Conservation (phyloP, 2,797 vertebrate species). For the Linurgus olivaceus region DNA sequence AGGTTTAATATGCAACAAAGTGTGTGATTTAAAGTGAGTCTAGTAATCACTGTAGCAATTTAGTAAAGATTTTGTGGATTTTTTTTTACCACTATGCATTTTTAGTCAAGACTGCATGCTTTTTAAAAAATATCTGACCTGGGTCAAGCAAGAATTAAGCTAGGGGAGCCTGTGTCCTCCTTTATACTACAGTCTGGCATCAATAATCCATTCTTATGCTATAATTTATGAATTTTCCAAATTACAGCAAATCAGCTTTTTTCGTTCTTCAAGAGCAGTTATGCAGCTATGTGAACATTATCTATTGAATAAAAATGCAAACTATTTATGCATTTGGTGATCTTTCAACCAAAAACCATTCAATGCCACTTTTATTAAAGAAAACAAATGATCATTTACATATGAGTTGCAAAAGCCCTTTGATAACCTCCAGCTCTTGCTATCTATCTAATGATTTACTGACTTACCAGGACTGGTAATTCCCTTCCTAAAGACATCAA, state of each 20-base stretch:
- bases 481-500: background rate
- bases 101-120: background rate
- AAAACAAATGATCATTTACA: background rate
- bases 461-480: background rate
- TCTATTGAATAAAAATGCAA: background rate
- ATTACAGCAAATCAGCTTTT: background rate
- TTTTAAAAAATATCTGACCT: background rate
- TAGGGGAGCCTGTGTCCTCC: background rate
- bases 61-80: background rate
- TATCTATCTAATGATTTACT: background rate
- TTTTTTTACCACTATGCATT: background rate
- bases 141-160: background rate
- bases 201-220: background rate
- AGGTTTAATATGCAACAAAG: background rate
- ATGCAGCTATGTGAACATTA: background rate
- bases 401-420: background rate
- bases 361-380: background rate
- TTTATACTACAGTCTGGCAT: background rate
- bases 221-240: slow-evolving; percentile 7
- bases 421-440: background rate
- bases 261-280: background rate
- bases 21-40: background rate
- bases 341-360: background rate
- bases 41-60: background rate
- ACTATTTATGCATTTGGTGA: slow-evolving; percentile 9